These are phyloP conservation scores for Epistrophe grossulariae DNA, from an alignment of 2,888 invertebrate species.

Conservation along the genomic window DNA sequence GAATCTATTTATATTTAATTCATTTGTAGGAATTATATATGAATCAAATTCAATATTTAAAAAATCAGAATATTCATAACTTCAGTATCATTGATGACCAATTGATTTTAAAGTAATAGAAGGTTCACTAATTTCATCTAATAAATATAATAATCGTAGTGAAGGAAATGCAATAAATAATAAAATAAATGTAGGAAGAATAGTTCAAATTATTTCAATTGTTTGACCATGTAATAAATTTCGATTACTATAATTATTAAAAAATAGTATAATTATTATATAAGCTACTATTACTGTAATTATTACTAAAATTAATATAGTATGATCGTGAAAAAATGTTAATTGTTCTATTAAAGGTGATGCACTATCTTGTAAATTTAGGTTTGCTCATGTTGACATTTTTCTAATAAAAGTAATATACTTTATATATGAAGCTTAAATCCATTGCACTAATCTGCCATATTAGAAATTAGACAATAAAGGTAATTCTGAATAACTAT, in stretches of 20 bases:
- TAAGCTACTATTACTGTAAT: slow-evolving; percentile 87
- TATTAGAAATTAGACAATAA: slow-evolving; percentile 87
- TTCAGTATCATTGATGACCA: slow-evolving; percentile 88
- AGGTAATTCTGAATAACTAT: slow-evolving; percentile 86
- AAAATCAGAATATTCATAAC: slow-evolving; percentile 88
- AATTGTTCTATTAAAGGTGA: slow-evolving; percentile 88
- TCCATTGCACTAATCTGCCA: slow-evolving; percentile 87
- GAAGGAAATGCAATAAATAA: slow-evolving; percentile 87
- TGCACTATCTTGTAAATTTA: slow-evolving; percentile 86
- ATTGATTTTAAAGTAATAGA: slow-evolving; percentile 86
- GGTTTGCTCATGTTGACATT: slow-evolving; percentile 86
- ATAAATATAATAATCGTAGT: slow-evolving; percentile 86
- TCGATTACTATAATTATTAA: slow-evolving; percentile 86
- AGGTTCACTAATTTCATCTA: slow-evolving; percentile 87
- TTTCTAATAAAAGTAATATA: slow-evolving; percentile 86
- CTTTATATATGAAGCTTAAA: slow-evolving; percentile 89
- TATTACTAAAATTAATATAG: slow-evolving; percentile 86
- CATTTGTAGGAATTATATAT: slow-evolving; percentile 85
- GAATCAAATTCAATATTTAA: slow-evolving; percentile 86
- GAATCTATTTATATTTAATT: slow-evolving; percentile 84
- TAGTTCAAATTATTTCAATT: slow-evolving; percentile 88
- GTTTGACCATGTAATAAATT: slow-evolving; percentile 86
- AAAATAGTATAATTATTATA: slow-evolving; percentile 85
- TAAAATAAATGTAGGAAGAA: slow-evolving; percentile 86
- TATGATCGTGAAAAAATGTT: slow-evolving; percentile 87